A percentile compares a stretch with the other conserved stretches of the same genome.
Conservation (phyloP, 2,113 vertebrate species). For the Psilopsiagon aymara region DNA sequence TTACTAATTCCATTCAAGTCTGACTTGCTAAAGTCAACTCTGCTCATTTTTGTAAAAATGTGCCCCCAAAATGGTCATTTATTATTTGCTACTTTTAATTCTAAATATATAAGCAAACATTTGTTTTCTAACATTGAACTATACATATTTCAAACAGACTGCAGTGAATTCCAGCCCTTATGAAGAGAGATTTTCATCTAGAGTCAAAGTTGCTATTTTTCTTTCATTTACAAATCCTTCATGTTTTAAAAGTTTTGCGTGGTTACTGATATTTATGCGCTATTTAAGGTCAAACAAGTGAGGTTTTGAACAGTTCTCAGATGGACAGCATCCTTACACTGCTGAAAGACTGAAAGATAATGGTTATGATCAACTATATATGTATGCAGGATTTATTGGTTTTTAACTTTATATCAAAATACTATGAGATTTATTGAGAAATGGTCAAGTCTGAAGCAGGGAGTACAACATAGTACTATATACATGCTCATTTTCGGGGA, state of each 20-base stretch:
- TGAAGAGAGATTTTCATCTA: neutral
- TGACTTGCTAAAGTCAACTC: neutral
- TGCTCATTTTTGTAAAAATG: neutral
- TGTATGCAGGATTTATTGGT: neutral
- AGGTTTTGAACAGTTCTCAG: neutral
- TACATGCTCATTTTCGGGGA: neutral
- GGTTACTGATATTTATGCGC: neutral
- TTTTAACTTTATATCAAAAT: neutral
- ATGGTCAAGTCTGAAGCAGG: neutral
- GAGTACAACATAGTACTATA: neutral
- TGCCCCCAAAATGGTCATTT: neutral
- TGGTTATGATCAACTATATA: neutral
- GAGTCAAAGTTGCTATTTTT: neutral
- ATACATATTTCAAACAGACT: neutral
- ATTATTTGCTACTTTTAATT: neutral
- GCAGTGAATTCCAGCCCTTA: neutral
- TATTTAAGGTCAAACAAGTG: neutral
- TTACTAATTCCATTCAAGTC: neutral
- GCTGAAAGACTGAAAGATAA: neutral
- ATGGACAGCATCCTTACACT: neutral
- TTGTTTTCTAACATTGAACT: neutral
- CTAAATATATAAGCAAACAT: neutral
- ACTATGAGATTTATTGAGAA: accelerated
- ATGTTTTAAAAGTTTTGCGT: neutral
- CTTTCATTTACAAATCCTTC: neutral